Conservation (phyloP, 2,113 vertebrate genomes). For the Epinephelus cyanopodus region DNA sequence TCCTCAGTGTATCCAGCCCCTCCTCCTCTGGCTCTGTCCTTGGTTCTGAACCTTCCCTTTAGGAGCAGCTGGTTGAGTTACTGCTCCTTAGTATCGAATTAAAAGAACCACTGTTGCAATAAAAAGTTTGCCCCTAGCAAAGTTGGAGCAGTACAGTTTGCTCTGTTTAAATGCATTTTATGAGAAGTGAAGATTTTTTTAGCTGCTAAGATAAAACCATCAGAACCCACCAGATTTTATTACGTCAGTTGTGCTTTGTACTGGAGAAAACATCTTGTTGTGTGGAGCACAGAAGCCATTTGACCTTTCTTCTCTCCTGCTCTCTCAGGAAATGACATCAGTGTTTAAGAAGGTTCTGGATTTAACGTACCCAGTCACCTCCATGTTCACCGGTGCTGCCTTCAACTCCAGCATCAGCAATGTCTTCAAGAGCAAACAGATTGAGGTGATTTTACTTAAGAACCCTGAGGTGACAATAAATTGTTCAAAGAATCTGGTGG, state of each 20-base stretch:
- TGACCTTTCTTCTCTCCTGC: background rate
- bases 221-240: background rate
- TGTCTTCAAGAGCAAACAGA: conserved; percentile 93
- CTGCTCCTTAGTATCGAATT: conserved; percentile 13
- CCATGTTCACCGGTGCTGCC: conserved; percentile 94
- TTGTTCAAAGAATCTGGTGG: background rate
- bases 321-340: conserved; percentile 90
- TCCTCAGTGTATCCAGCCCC: background rate
- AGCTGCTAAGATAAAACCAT: too few relatives aligned
- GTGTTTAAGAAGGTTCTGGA: conserved; percentile 91
- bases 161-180: background rate
- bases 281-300: background rate
- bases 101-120: conserved; percentile 27
- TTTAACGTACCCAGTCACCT: conserved; percentile 95
- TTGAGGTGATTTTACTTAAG: conserved; percentile 87
- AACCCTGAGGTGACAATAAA: background rate
- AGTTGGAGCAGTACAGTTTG: background rate
- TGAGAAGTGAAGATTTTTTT: too few relatives aligned
- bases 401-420: conserved; percentile 91
- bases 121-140: conserved; percentile 12
- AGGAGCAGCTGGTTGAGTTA: conserved; percentile 24
- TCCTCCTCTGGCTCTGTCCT: conserved; percentile 29
- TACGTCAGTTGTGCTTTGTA: background rate
- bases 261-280: background rate
- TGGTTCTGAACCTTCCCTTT: conserved; percentile 16